A percentile compares a stretch with the other conserved stretches of the same genome.
phyloP scores from a whole-genome alignment of 2,888 invertebrate species.

The Gortyna flavago region DNA sequence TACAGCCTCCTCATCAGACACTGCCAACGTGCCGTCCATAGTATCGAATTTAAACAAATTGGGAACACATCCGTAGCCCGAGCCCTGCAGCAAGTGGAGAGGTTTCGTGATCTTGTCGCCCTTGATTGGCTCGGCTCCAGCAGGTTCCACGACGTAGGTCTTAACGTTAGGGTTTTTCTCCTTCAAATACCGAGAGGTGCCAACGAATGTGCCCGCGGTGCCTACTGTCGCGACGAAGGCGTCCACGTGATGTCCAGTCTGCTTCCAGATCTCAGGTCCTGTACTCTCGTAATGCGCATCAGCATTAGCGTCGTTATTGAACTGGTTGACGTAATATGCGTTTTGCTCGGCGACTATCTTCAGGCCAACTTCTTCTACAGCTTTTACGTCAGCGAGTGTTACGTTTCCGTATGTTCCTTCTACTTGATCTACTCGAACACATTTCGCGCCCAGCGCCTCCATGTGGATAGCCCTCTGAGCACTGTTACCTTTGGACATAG shows the following conservation, averaged over 20 bases:
- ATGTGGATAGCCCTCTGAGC: slow-evolving; percentile 85
- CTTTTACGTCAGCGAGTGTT: slow-evolving; percentile 82
- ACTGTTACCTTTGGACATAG: slow-evolving; percentile 87
- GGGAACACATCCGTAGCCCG: slow-evolving; percentile 85
- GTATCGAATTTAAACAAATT: slow-evolving; percentile 81
- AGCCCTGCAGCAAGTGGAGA: slow-evolving; percentile 85
- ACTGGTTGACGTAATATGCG: slow-evolving; percentile 85
- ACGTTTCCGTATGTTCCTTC: slow-evolving; percentile 87
- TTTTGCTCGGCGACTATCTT: slow-evolving; percentile 78
- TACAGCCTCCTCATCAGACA: slow-evolving; percentile 83
- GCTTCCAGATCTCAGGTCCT: slow-evolving; percentile 87
- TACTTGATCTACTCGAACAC: slow-evolving; percentile 84
- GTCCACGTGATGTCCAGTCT: slow-evolving; percentile 84
- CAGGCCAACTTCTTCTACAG: slow-evolving; percentile 80
- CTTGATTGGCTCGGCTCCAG: slow-evolving; percentile 83
- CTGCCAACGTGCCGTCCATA: slow-evolving; percentile 83
- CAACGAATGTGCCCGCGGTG: slow-evolving; percentile 85
- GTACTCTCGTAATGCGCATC: slow-evolving; percentile 83
- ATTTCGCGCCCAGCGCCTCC: slow-evolving; percentile 86
- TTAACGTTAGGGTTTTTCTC: slow-evolving; percentile 81
- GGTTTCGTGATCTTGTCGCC: slow-evolving; percentile 84
- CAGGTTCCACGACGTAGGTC: slow-evolving; percentile 83
- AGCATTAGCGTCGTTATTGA: slow-evolving; percentile 80
- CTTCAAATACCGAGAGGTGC: slow-evolving; percentile 83
- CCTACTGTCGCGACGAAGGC: slow-evolving; percentile 85